Evolutionary conservation across 1,140 invertebrate species (phyloP).

Genomic region (Lasaia peninsularis): DNA sequence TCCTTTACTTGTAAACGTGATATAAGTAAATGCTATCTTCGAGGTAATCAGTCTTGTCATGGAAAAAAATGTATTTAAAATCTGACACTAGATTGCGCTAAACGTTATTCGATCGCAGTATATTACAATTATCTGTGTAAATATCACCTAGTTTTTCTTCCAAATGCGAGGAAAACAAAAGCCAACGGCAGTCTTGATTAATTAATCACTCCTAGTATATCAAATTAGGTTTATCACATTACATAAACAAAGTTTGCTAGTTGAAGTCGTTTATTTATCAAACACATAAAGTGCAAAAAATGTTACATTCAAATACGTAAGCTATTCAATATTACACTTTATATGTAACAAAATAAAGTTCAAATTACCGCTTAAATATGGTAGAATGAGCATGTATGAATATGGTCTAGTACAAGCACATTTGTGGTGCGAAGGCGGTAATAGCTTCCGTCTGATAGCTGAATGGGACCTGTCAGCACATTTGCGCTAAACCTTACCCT

Average conservation of each 20-base stretch:
- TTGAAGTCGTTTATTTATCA: background rate
- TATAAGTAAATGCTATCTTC: background rate
- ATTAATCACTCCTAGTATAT: too few species aligned
- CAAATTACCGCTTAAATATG: slow-evolving; percentile 15
- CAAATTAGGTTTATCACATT: background rate
- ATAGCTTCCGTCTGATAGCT: slow-evolving; percentile 56
- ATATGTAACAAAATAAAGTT: background rate
- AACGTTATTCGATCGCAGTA: too few species aligned
- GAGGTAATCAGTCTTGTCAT: background rate
- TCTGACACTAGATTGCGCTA: too few species aligned
- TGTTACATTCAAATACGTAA: background rate
- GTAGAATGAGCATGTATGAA: slow-evolving; percentile 16
- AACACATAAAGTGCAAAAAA: background rate
- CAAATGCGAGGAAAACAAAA: too few species aligned
- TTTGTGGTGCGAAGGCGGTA: slow-evolving; percentile 40
- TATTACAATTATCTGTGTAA: too few species aligned
- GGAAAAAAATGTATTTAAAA: background rate
- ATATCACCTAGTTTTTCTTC: too few species aligned
- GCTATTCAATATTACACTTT: slow-evolving; percentile 1
- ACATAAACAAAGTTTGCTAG: background rate
- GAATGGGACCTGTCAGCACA: slow-evolving; percentile 44
- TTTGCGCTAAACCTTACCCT: slow-evolving; percentile 16
- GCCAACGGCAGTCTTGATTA: too few species aligned
- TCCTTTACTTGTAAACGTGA: too few species aligned
- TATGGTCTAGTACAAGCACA: slow-evolving; percentile 25